Percentiles rank a stretch among this genome's conserved stretches.
Conservation (phyloP, 2,888 invertebrate species). For the Choristoneura rosaceana region DNA sequence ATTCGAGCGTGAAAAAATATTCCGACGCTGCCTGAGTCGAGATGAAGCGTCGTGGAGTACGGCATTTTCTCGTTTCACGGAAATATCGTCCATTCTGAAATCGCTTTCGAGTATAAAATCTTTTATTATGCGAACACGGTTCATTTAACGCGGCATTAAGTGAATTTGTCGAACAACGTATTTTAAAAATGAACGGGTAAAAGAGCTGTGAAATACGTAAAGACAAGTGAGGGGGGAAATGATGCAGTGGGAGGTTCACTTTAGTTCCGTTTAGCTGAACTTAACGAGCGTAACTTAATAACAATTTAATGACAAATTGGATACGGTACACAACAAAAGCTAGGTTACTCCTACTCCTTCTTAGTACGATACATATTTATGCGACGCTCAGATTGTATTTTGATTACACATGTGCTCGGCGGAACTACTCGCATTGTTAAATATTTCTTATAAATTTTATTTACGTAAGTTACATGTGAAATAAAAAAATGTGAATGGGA, state of each 20-base stretch:
- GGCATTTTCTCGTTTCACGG: conserved; percentile 67
- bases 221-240: conserved; percentile 53
- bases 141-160: conserved; percentile 84
- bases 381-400: not conserved
- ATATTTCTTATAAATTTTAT: no score
- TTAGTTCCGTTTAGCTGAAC: conserved; percentile 59
- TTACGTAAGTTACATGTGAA: no score
- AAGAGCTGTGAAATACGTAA: conserved; percentile 70
- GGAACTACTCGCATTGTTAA: not conserved
- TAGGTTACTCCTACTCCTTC: not conserved
- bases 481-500: no score
- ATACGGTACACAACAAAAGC: conserved; percentile 20
- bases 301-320: conserved; percentile 37
- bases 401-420: not conserved
- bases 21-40: conserved; percentile 58
- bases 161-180: conserved; percentile 84
- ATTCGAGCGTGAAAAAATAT: conserved; percentile 68
- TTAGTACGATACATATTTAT: not conserved
- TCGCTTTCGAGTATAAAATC: conserved; percentile 82
- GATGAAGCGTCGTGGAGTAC: conserved; percentile 63
- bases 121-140: conserved; percentile 83
- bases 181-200: conserved; percentile 79
- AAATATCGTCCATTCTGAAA: conserved; percentile 79
- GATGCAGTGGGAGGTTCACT: conserved; percentile 56
- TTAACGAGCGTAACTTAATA: conserved; percentile 35